Conservation (phyloP, 2,797 vertebrate species). For the Dendrocincla tyrannina region DNA sequence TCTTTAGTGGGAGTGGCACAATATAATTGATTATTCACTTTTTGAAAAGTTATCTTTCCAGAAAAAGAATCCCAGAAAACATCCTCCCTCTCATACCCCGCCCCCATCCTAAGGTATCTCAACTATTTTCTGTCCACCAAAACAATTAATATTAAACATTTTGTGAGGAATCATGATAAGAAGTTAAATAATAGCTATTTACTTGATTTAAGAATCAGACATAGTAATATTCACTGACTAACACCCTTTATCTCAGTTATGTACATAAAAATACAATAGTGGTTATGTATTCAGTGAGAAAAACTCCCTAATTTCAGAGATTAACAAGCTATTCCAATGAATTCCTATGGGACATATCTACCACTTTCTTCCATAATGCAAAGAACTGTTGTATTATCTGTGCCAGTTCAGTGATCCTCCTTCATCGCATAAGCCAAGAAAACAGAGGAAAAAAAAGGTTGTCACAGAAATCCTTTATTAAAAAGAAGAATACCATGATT, state of each 20-base stretch:
- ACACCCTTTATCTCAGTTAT: neutral
- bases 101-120: neutral
- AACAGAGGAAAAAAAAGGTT: neutral
- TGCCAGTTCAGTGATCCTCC: neutral
- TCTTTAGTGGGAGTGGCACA: neutral
- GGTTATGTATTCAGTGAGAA: neutral
- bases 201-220: neutral
- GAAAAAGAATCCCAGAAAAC: neutral
- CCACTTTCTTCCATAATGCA: neutral
- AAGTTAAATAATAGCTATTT: neutral
- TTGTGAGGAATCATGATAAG: neutral
- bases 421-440: neutral
- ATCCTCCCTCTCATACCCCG: neutral
- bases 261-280: neutral
- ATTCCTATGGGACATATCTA: neutral
- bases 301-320: neutral
- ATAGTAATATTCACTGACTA: neutral
- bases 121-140: neutral
- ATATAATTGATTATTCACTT: neutral
- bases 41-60: neutral
- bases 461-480: neutral
- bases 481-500: rapidly evolving
- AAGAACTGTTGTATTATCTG: neutral
- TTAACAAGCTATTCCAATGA: neutral
- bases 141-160: neutral